Conservation (phyloP, 2,888 invertebrate species). For the Geotrupes spiniger region DNA sequence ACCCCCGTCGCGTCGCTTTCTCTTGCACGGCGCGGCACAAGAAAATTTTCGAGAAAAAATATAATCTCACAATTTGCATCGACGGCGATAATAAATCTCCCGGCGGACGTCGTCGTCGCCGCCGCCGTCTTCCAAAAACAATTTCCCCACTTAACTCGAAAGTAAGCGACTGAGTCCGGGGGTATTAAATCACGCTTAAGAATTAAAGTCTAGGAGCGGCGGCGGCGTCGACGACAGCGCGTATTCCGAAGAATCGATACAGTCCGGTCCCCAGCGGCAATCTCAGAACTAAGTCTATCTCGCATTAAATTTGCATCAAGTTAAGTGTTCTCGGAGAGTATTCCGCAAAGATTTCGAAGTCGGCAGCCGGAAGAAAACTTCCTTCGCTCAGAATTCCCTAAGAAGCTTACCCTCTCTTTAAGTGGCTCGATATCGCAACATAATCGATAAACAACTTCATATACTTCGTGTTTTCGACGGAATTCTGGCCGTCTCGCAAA, state of each 20-base stretch:
- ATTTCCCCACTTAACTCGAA: conserved; percentile 22
- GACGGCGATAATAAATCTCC: too few species aligned
- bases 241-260: conserved; percentile 29
- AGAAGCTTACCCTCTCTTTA: conserved; percentile 50
- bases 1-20: too few species aligned
- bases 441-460: conserved; percentile 45
- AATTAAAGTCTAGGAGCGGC: conserved; percentile 25
- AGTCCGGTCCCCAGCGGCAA: conserved; percentile 31
- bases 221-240: conserved; percentile 12
- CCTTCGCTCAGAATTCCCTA: conserved; percentile 46
- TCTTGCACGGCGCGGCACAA: too few species aligned
- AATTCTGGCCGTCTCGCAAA: neutral
- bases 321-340: conserved; percentile 47
- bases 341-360: conserved; percentile 41
- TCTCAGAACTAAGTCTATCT: conserved; percentile 39
- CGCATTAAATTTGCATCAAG: conserved; percentile 54
- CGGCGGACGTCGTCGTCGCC: too few species aligned
- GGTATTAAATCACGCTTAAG: conserved; percentile 29
- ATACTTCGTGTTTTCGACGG: conserved; percentile 6
- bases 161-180: conserved; percentile 8
- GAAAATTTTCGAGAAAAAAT: too few species aligned
- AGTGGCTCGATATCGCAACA: conserved; percentile 49
- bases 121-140: conserved; percentile 12
- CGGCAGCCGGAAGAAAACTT: conserved; percentile 37
- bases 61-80: too few species aligned